Evolutionary conservation across 2,113 vertebrate genomes (phyloP).

Genomic region (Silurus asotus): DNA sequence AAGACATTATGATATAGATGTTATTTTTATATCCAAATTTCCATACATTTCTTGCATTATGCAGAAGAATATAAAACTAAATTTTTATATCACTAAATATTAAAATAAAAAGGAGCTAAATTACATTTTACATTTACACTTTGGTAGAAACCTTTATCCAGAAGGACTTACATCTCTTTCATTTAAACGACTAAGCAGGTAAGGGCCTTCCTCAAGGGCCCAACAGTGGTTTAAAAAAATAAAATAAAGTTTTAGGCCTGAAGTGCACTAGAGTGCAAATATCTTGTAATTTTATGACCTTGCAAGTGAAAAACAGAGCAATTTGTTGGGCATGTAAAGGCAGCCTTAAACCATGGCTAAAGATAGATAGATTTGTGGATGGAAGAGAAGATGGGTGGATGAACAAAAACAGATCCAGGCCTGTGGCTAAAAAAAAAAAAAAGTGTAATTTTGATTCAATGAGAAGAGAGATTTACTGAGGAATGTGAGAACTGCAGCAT

Average conservation of each 20-base stretch:
- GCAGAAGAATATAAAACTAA: not conserved
- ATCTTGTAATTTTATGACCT: not conserved
- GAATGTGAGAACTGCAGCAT: slow-evolving; percentile 75
- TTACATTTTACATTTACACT: too few relatives aligned
- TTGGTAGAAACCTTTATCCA: too few relatives aligned
- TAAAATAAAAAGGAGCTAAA: too few relatives aligned
- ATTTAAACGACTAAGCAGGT: too few relatives aligned
- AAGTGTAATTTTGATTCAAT: slow-evolving; percentile 46
- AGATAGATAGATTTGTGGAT: slow-evolving; percentile 27
- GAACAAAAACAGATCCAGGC: slow-evolving; percentile 46
- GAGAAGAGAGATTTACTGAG: slow-evolving; percentile 51
- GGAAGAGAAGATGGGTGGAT: slow-evolving; percentile 1
- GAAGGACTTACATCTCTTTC: too few relatives aligned
- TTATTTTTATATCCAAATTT: not conserved
- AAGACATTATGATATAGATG: not conserved
- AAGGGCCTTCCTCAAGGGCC: too few relatives aligned
- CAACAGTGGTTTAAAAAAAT: too few relatives aligned
- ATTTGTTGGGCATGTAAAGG: not conserved
- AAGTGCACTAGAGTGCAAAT: not conserved
- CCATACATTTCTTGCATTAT: not conserved
- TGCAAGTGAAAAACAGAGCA: not conserved
- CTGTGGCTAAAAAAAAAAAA: slow-evolving; percentile 39
- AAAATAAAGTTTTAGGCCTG: not conserved
- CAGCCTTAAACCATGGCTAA: not conserved
- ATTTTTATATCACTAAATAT: too few relatives aligned